Base-by-base conservation (phyloP, 2,888 invertebrate species). In the Caenorhabditis parvicauda region DNA sequence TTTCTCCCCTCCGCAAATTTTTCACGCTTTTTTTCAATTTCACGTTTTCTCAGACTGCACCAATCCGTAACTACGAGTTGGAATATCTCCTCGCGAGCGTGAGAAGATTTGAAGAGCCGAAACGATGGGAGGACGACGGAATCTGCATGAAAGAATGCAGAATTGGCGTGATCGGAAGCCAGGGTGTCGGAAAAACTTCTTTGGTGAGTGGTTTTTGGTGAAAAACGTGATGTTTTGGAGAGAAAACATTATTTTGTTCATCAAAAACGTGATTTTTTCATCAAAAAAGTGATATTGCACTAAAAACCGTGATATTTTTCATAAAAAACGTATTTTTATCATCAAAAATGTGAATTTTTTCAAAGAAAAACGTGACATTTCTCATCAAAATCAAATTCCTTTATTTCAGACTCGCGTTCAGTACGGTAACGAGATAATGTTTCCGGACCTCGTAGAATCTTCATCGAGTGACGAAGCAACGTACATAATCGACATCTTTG, bases 171-270 rank as follows among this genome's bases (percentile, higher is more conserved):
- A 19, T 72, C 7, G 72, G 72, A 44, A 60, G 59, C 2, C 14
- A 41, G 5, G 54, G 60, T 43, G 72, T 72, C 19, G 72, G 72
- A 19, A 72, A 70, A 32, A 66, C 70, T 6, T 64, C 65, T 38
- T 55, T 72, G 27, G 59, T 43, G 17, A 44, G 56, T 43, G 4
- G n/a, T n/a, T n/a, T n/a, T n/a, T n/a, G n/a, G n/a, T n/a, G n/a
- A n/a, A n/a, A n/a, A n/a, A n/a, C n/a, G n/a, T n/a, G n/a, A n/a
- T n/a, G n/a, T n/a, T n/a, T n/a, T n/a, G n/a, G n/a, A n/a, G n/a
- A n/a, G n/a, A n/a, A n/a, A n/a, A 12, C 35, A 32, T 9, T 32
- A 12, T 41, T 17, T 41, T 17, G 12, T 9, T 7, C n/a, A 12
- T n/a, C n/a, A n/a, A n/a, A n/a, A n/a, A n/a, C n/a, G n/a, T n/a